Percentiles rank a stretch among this genome's conserved stretches.
Conservation (phyloP, 2,888 invertebrate genomes). For the Glaucopsyche alexis region DNA sequence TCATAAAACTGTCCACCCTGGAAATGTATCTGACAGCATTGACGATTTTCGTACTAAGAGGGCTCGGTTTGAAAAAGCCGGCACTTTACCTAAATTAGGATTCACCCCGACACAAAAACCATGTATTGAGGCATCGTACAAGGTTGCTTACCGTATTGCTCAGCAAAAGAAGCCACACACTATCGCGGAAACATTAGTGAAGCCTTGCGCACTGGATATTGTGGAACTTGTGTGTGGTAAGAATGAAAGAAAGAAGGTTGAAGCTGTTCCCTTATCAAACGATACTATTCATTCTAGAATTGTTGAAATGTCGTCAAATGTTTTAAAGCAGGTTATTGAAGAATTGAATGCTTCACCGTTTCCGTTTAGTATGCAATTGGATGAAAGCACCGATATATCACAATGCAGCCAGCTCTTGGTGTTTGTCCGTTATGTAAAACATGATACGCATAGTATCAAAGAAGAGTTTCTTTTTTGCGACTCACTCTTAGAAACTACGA, state of each 20-base stretch:
- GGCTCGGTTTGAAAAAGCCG: constrained; percentile 3
- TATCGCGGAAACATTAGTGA: constrained; percentile 28
- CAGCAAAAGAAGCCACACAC: constrained; percentile 29
- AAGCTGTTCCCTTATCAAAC: neutral
- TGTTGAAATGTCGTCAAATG: constrained; percentile 13
- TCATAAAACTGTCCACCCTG: constrained; percentile 28
- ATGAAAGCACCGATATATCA: constrained; percentile 34
- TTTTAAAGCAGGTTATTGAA: constrained; percentile 14
- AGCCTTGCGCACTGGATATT: neutral
- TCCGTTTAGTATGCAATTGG: constrained; percentile 27
- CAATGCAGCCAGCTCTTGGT: constrained; percentile 31
- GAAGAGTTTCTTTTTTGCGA: constrained; percentile 33
- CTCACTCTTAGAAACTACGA: constrained; percentile 31
- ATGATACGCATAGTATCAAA: constrained; percentile 32
- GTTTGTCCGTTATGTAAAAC: constrained; percentile 31
- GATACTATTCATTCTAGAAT: constrained; percentile 9
- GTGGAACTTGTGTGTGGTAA: constrained; percentile 16
- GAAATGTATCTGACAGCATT: constrained; percentile 28
- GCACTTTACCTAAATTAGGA: constrained; percentile 9
- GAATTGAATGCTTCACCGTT: constrained; percentile 14
- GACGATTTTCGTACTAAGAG: constrained; percentile 23
- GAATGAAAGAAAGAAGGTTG: neutral
- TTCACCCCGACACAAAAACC: constrained; percentile 9
- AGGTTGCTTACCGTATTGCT: constrained; percentile 28
- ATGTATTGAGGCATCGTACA: constrained; percentile 4